Base-by-base conservation (phyloP, 1,140 invertebrate genomes). In the Vollenhovia emeryi region DNA sequence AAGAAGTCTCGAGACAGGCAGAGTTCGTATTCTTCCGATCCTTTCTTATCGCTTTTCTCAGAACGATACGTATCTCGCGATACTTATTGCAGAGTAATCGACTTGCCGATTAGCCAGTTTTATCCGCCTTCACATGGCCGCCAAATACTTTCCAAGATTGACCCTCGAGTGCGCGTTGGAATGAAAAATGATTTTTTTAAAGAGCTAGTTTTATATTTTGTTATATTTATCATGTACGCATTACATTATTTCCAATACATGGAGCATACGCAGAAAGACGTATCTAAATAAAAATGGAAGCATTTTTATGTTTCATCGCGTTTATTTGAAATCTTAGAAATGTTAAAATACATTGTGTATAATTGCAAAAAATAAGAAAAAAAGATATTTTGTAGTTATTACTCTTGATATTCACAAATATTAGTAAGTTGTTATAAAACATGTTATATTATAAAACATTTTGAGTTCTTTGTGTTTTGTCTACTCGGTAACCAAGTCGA, bases 21-120 rank as follows among this genome's bases (percentile, higher is more conserved):
- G 66, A 83, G 21, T 30, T 50, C 8, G 18, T 55, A 30, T 43
- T 40, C 71, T 40, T 60, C 18, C 62, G 30, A 43, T 62, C 11
- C 66, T 71, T 30, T 24, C 50, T 82, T 87, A 87, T 87, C 74
- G 18, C 13, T n/a, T 6, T 76, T 84, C 79, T 24, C 21, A 36
- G 52, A 78, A 68, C 13, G 80, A 87, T 85, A 85, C 8, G 43
- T 48, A 68, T 87, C 71, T 59, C n/a, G 13, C 36, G 64, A 73
- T 71, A 9, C 66, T 88, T 59, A 60, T 87, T 78, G 45, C 40
- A 24, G 1, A 6, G 6, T 50, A 84, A 92, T 89, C 87, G 30
- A 84, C 71, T 21, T 57, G 11, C 1, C 64, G 78, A 79, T 86
- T 84, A 60, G 40, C 9, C 21, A 4, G 7, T 87, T 13, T 84